phyloP scores from a whole-genome alignment of 2,113 vertebrate genomes.

The Calypte anna region DNA sequence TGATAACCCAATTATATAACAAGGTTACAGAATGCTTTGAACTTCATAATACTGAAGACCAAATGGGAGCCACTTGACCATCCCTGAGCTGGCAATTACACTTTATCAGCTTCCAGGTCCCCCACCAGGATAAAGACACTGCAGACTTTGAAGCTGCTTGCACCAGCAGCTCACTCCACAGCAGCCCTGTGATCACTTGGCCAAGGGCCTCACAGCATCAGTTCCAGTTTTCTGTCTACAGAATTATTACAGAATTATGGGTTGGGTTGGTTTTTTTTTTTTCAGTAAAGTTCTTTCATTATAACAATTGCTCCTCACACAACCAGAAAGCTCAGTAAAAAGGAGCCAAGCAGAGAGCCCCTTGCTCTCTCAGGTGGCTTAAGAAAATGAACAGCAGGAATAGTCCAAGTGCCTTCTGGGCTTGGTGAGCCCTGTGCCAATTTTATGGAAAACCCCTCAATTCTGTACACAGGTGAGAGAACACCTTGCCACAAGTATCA shows the following conservation, averaged over 20 bases:
- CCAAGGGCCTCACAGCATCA: not conserved
- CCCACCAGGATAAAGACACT: not conserved
- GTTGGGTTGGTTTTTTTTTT: too few species aligned
- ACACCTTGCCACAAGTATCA: not conserved
- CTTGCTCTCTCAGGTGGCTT: not conserved
- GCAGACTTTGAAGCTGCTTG: not conserved
- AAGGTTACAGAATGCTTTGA: not conserved
- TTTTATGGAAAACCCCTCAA: not conserved
- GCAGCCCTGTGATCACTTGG: not conserved
- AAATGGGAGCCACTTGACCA: not conserved
- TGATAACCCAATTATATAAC: not conserved
- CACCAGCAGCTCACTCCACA: not conserved
- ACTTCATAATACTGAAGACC: not conserved
- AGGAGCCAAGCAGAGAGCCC: not conserved
- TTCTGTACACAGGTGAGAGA: rapidly evolving
- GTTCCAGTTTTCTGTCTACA: not conserved
- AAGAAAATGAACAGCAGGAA: not conserved
- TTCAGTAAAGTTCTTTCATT: not conserved
- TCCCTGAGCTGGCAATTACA: not conserved
- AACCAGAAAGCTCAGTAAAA: not conserved
- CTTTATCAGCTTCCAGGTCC: not conserved
- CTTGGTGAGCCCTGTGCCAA: not conserved
- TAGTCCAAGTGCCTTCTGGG: not conserved
- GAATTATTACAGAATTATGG: not conserved
- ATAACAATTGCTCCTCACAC: not conserved